Base-by-base conservation (phyloP, 2,888 invertebrate species). In the Standfussiana lucernea region DNA sequence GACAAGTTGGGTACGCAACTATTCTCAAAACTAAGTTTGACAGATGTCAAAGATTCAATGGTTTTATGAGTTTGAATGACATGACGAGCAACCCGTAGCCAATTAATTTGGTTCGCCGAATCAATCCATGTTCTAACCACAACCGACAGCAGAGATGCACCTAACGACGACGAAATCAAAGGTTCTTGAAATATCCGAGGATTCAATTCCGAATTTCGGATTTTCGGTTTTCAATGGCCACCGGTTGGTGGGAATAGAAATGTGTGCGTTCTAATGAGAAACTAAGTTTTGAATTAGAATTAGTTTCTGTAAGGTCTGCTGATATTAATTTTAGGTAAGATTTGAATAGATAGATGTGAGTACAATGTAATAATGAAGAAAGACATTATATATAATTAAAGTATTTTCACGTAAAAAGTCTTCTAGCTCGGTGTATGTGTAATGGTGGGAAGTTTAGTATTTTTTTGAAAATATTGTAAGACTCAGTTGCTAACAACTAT, bases 1-100 rank as follows among this genome's bases (percentile, higher is more conserved):
- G 56, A 69, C 2, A 69, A 83, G 32, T 65, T 64, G 5, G 11
- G 13, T 53, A 42, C 64, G 10, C 47, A 77, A 68, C 68, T 82
- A 68, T 69, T 68, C 37, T 15, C 32, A 1, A 13, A 77, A 83
- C 50, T 50, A 69, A 83, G 70, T 83, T 79, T 66, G 84, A 70
- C 65, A 78, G 59, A 15, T 47, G 66, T 65, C 59, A 66, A 64
- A 80, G 35, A 50, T 70, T 61, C 42, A 35, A 73, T 62, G 47
- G 61, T 73, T 47, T 56, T 15, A n/a, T 28, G n/a, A 8, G 40
- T 15, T 62, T 69, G 21, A 71, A 56, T 37, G 61, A 47, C 21
- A 28, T 45, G 65, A n/a, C 32, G 50, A 18, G 7, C 10, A 32
- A 4, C 18, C 50, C 37, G 0, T 32, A 61, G 67, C 24, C 35